These are phyloP conservation scores for Allygus modestus DNA, from an alignment of 2,888 invertebrate species.

Conservation along the genomic window DNA sequence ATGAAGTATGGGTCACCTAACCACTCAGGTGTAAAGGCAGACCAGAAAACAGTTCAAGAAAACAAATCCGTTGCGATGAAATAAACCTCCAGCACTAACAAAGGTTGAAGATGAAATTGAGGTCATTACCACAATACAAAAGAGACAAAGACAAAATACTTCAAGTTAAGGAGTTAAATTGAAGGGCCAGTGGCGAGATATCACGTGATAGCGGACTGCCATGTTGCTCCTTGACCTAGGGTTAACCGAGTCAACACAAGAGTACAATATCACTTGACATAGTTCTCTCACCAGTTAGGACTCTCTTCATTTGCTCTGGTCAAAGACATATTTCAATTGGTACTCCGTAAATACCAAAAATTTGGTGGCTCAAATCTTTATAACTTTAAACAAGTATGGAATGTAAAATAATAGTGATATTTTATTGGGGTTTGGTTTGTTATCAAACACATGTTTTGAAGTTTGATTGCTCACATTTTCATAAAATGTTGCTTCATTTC, in stretches of 20 bases:
- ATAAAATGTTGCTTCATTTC: too few relatives aligned
- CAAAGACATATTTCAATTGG: neutral
- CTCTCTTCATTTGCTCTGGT: neutral
- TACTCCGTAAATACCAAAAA: too few relatives aligned
- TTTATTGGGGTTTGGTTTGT: too few relatives aligned
- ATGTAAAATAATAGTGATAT: too few relatives aligned
- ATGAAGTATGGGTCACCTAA: too few relatives aligned
- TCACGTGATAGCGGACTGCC: neutral
- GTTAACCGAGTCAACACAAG: conserved; percentile 6
- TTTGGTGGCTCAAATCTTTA: too few relatives aligned
- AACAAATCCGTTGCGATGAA: too few relatives aligned
- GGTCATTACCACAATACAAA: neutral
- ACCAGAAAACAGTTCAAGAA: too few relatives aligned
- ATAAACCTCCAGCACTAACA: neutral
- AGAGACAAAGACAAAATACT: conserved; percentile 27
- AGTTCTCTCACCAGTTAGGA: neutral
- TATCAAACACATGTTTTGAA: too few relatives aligned
- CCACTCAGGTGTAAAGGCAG: too few relatives aligned
- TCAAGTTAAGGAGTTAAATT: neutral
- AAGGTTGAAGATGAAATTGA: neutral
- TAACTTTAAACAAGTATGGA: too few relatives aligned
- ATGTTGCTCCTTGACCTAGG: conserved; percentile 7
- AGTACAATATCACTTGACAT: neutral
- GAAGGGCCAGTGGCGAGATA: neutral
- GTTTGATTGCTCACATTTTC: too few relatives aligned